These are phyloP conservation scores for Agapetus fuscipes DNA, from an alignment of 2,888 invertebrate genomes.

Conservation along the genomic window DNA sequence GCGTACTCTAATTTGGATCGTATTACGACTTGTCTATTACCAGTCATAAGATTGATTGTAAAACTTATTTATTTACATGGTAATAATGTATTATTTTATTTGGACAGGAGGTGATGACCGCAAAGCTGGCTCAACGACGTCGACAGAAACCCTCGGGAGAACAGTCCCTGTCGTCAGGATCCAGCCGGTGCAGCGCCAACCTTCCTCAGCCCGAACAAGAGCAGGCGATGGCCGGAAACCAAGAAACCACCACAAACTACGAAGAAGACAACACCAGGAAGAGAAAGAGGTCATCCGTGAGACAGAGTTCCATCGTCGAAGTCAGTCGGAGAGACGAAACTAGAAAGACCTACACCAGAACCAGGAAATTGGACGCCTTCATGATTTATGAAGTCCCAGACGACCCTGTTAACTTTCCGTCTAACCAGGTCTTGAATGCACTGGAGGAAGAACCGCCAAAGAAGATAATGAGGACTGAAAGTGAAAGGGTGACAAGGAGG, in stretches of 20 bases:
- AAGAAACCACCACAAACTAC: not conserved
- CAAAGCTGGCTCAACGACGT: constrained; percentile 59
- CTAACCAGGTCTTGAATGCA: too few species aligned
- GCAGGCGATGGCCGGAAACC: too few species aligned
- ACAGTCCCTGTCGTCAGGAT: not conserved
- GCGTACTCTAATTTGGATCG: not conserved
- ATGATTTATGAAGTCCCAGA: constrained; percentile 8
- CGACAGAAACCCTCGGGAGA: constrained; percentile 36
- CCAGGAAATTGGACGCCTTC: constrained; percentile 9
- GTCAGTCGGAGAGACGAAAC: not conserved
- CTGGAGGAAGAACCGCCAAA: too few species aligned
- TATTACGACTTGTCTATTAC: too few species aligned
- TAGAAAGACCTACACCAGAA: constrained; percentile 13
- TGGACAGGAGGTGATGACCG: constrained; percentile 62
- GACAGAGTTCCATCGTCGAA: not conserved
- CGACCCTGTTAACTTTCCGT: too few species aligned
- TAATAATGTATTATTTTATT: too few species aligned
- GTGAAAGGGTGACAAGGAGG: too few species aligned
- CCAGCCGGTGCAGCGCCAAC: too few species aligned
- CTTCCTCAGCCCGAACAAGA: too few species aligned
- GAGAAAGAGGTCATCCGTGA: not conserved
- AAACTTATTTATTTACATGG: too few species aligned
- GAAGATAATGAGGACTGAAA: too few species aligned
- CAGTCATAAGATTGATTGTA: too few species aligned
- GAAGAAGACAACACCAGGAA: not conserved